Evolutionary conservation across 23 tunicate species (phyloP).

Genomic region (Styela clava): DNA sequence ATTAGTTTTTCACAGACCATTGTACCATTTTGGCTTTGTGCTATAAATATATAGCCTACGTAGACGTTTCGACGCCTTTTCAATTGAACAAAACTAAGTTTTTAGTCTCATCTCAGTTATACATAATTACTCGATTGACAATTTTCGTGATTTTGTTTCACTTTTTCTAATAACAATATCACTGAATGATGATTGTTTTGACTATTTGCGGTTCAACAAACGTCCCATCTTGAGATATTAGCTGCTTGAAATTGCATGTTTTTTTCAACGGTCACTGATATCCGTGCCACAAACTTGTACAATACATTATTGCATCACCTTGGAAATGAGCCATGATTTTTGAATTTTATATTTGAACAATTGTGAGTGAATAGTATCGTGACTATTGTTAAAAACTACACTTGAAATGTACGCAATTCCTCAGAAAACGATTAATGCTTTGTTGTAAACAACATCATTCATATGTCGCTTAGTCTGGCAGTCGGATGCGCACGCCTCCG

Average conservation of each 20-base stretch:
- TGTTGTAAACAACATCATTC: no score
- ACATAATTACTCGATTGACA: neutral
- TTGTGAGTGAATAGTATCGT: no score
- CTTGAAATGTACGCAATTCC: no score
- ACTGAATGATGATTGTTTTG: neutral
- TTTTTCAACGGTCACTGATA: neutral
- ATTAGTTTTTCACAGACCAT: no score
- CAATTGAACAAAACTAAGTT: neutral
- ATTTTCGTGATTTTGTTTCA: neutral
- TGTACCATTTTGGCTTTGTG: no score
- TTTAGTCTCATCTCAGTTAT: neutral
- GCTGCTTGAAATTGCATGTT: neutral
- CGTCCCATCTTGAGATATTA: neutral
- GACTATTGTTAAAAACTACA: no score
- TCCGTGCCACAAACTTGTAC: neutral
- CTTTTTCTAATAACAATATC: neutral
- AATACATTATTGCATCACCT: neutral
- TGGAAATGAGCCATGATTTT: neutral
- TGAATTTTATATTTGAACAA: no score
- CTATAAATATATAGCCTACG: no score
- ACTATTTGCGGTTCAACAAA: neutral
- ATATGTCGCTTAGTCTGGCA: no score
- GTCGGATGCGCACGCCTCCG: no score
- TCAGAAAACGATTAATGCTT: no score
- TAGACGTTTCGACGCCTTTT: neutral